These are phyloP conservation scores for Mellilla xanthometata DNA, from an alignment of 2,888 invertebrate genomes.

Conservation along the genomic window DNA sequence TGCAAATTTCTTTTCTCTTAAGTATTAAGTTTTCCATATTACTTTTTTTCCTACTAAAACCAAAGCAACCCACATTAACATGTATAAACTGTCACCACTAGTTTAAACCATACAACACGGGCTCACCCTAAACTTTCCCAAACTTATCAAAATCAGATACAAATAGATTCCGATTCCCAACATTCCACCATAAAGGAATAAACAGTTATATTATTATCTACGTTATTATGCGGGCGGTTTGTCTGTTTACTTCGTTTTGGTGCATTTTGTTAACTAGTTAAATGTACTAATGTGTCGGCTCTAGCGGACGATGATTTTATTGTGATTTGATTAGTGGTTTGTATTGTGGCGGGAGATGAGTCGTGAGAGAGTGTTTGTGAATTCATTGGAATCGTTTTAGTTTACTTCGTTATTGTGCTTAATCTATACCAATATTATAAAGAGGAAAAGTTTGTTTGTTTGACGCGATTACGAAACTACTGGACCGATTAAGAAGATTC, in stretches of 20 bases:
- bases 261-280: conserved; percentile 43
- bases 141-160: conserved; percentile 55
- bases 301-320: conserved; percentile 30
- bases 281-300: conserved; percentile 31
- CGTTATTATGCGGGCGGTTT: conserved; percentile 72
- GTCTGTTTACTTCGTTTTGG: conserved; percentile 54
- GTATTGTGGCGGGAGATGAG: neutral
- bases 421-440: no score
- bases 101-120: neutral
- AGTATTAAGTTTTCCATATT: no score
- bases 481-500: no score
- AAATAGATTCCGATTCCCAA: conserved; percentile 61
- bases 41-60: no score
- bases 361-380: conserved; percentile 12
- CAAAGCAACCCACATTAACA: neutral
- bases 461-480: no score
- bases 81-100: conserved; percentile 8
- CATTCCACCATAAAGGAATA: conserved; percentile 42
- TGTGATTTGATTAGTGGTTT: conserved; percentile 13
- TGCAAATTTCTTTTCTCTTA: no score
- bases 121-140: conserved; percentile 18
- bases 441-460: no score
- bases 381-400: no score
- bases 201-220: conserved; percentile 35
- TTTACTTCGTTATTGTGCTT: no score